These are phyloP conservation scores for Xenopus laevis DNA, from an alignment of 2,113 vertebrate species.

Conservation along the genomic window DNA sequence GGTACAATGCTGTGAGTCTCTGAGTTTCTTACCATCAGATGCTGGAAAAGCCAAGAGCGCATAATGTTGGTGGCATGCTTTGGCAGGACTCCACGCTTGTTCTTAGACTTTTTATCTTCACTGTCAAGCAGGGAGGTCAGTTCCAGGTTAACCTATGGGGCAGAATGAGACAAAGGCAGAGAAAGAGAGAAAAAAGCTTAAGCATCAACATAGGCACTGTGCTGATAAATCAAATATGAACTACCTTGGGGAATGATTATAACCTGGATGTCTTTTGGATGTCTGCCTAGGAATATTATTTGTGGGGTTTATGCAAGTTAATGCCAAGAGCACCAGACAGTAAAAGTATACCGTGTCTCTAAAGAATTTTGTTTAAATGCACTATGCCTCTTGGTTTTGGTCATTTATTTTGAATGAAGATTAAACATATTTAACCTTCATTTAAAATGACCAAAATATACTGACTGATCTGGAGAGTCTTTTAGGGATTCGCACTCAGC, in stretches of 20 bases:
- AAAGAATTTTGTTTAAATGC: too few relatives aligned
- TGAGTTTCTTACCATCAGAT: slow-evolving; percentile 87
- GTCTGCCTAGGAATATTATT: neutral
- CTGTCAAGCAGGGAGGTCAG: slow-evolving; percentile 89
- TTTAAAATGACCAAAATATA: too few relatives aligned
- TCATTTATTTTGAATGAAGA: too few relatives aligned
- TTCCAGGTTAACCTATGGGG: slow-evolving; percentile 89
- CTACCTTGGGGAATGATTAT: neutral
- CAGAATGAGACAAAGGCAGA: slow-evolving; percentile 45
- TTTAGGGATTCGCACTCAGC: too few relatives aligned
- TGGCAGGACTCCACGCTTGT: slow-evolving; percentile 92
- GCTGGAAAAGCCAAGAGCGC: slow-evolving; percentile 98
- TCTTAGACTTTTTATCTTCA: slow-evolving; percentile 98
- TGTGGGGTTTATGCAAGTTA: neutral
- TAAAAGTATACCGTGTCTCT: neutral
- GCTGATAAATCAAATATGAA: slow-evolving; percentile 1
- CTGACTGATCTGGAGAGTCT: too few relatives aligned
- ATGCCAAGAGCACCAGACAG: neutral
- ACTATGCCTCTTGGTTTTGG: too few relatives aligned
- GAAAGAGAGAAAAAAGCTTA: slow-evolving; percentile 46
- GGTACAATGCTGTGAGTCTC: too few relatives aligned
- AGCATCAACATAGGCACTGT: slow-evolving; percentile 50
- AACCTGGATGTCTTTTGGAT: neutral
- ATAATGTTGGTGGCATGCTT: slow-evolving; percentile 99
- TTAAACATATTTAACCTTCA: too few relatives aligned